Percentiles rank a stretch among this genome's conserved stretches.
phyloP scores from a whole-genome alignment of 2,113 vertebrate genomes.

The Agelaius tricolor region DNA sequence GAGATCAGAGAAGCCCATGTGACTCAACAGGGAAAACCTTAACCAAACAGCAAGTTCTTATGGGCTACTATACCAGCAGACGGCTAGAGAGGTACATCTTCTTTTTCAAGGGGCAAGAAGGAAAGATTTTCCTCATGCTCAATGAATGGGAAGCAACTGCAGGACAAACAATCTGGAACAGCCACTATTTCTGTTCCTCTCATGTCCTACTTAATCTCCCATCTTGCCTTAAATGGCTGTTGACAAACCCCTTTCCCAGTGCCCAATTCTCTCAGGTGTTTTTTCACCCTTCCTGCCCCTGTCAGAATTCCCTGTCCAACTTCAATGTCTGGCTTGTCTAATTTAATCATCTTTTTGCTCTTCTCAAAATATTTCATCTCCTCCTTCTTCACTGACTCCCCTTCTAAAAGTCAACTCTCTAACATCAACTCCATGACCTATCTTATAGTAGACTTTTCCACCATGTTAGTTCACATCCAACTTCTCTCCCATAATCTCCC shows the following conservation, averaged over 20 bases:
- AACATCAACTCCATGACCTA: neutral
- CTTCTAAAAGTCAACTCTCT: neutral
- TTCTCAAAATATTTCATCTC: neutral
- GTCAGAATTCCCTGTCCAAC: neutral
- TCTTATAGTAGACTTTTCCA: neutral
- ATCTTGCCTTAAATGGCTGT: neutral
- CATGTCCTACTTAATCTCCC: neutral
- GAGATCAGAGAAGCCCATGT: neutral
- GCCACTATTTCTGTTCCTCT: neutral
- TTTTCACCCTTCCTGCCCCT: neutral
- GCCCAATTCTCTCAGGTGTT: neutral
- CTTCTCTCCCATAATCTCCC: neutral
- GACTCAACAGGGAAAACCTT: rapidly evolving
- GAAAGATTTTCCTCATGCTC: neutral
- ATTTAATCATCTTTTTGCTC: neutral
- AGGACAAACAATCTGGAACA: neutral
- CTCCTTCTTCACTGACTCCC: neutral
- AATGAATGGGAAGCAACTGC: neutral
- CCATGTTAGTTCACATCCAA: neutral
- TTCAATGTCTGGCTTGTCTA: neutral
- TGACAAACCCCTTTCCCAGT: neutral
- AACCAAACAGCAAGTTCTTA: neutral
- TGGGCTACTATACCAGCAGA: neutral
- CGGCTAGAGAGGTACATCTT: neutral
- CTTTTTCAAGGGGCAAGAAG: neutral